These are phyloP conservation scores for Hymenopus coronatus DNA, from an alignment of 2,888 invertebrate species.

Conservation along the genomic window DNA sequence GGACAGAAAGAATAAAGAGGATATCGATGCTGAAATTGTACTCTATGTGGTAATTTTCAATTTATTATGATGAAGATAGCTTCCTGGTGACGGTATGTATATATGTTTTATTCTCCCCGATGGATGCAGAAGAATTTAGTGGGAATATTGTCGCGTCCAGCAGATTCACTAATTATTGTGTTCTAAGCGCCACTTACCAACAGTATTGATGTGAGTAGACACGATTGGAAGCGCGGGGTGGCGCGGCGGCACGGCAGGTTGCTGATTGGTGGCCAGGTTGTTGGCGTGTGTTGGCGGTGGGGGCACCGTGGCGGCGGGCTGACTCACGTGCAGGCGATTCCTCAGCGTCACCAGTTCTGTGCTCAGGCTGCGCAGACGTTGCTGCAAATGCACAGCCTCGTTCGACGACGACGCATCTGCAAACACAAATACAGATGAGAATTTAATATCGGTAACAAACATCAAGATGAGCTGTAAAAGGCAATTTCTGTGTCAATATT, in stretches of 20 bases:
- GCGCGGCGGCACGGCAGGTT: constrained; percentile 42
- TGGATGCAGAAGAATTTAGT: too few relatives aligned
- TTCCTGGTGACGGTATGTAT: too few relatives aligned
- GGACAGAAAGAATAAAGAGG: too few relatives aligned
- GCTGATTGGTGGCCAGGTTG: constrained; percentile 47
- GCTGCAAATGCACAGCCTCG: constrained; percentile 91
- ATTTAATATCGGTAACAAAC: too few relatives aligned
- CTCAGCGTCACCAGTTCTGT: constrained; percentile 89
- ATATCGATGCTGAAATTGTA: too few relatives aligned
- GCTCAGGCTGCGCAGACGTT: constrained; percentile 84
- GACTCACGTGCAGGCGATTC: constrained; percentile 81
- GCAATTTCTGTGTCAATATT: too few relatives aligned
- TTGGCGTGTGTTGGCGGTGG: constrained; percentile 37
- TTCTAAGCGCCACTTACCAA: constrained; percentile 14
- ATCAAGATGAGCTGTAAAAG: too few relatives aligned
- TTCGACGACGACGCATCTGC: constrained; percentile 92
- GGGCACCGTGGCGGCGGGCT: constrained; percentile 41
- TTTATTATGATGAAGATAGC: too few relatives aligned
- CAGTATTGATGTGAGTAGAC: constrained; percentile 27
- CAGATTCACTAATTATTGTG: too few relatives aligned
- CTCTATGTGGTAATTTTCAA: too few relatives aligned
- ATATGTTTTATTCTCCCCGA: too few relatives aligned
- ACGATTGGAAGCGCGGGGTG: constrained; percentile 41
- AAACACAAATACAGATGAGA: too few relatives aligned
- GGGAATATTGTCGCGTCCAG: background rate